Evolutionary conservation across 2,888 invertebrate genomes (phyloP).

Genomic region (Schizotus pectinicornis): DNA sequence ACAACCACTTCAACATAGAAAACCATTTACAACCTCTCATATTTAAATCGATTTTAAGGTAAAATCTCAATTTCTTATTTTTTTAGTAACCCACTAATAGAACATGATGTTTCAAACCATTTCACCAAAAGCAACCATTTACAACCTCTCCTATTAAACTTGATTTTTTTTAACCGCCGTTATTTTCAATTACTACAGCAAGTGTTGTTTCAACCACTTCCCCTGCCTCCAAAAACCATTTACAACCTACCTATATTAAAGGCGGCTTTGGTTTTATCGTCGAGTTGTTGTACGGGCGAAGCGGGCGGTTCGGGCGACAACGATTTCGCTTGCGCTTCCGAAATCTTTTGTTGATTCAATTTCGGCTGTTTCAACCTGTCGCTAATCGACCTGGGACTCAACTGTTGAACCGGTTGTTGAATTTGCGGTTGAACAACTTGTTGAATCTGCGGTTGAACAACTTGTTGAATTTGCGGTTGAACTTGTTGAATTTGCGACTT

Average conservation of each 20-base stretch:
- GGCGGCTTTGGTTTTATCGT: slow-evolving; percentile 25
- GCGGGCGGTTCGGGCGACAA: slow-evolving; percentile 44
- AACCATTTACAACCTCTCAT: no score
- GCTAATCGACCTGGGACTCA: slow-evolving; percentile 50
- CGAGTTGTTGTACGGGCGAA: not conserved
- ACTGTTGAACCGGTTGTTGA: slow-evolving; percentile 25
- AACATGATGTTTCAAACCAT: no score
- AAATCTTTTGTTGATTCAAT: slow-evolving; percentile 46
- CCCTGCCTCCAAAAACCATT: not conserved
- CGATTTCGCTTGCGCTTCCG: slow-evolving; percentile 43
- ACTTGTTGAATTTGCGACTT: slow-evolving; percentile 3
- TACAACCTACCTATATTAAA: slow-evolving; percentile 44
- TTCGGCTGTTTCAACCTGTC: slow-evolving; percentile 55
- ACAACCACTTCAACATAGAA: no score
- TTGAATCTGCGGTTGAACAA: slow-evolving; percentile 8
- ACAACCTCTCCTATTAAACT: no score
- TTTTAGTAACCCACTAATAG: no score
- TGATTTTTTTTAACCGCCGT: no score
- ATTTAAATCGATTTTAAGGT: no score
- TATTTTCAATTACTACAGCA: no score
- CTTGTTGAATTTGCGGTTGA: slow-evolving; percentile 8
- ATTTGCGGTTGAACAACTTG: slow-evolving; percentile 27
- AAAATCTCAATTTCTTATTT: no score
- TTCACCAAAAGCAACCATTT: no score
- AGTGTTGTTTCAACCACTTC: not conserved